phyloP scores from a whole-genome alignment of 2,888 invertebrate species.

The Pyralis farinalis region DNA sequence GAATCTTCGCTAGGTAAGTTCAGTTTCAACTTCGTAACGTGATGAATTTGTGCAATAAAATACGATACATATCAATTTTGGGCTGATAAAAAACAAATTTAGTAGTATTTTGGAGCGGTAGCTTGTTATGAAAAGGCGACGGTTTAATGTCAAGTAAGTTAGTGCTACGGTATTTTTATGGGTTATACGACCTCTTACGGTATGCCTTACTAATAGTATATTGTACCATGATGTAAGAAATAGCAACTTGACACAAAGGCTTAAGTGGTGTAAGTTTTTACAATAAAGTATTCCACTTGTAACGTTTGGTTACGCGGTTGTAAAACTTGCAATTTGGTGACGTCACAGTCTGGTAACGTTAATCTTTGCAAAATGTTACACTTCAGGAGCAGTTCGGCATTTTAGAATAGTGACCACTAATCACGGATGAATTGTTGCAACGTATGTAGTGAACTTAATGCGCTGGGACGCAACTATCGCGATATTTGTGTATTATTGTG shows the following conservation, averaged over 20 bases:
- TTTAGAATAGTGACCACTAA: constrained; percentile 45
- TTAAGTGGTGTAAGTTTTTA: too few relatives aligned
- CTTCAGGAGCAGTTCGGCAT: constrained; percentile 23
- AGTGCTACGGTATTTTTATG: constrained; percentile 69
- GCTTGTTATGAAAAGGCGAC: constrained; percentile 57
- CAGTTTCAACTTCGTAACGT: constrained; percentile 47
- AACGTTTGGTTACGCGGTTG: too few relatives aligned
- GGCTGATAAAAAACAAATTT: constrained; percentile 61
- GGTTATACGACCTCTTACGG: constrained; percentile 56
- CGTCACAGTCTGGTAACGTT: too few relatives aligned
- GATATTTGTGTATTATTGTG: constrained; percentile 24
- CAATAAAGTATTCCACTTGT: too few relatives aligned
- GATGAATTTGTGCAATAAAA: constrained; percentile 72
- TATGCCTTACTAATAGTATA: constrained; percentile 68
- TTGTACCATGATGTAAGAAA: constrained; percentile 45
- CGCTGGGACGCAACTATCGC: constrained; percentile 5
- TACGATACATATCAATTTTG: constrained; percentile 79
- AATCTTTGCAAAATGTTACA: too few relatives aligned
- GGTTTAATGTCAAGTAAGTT: constrained; percentile 47
- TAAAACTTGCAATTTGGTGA: too few relatives aligned
- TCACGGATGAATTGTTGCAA: constrained; percentile 29
- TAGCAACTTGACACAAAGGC: constrained; percentile 27
- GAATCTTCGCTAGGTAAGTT: constrained; percentile 46
- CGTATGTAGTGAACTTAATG: constrained; percentile 2
- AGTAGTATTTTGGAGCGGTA: constrained; percentile 62